Conservation (phyloP, 2,113 vertebrate species). For the Enhydra lutris region DNA sequence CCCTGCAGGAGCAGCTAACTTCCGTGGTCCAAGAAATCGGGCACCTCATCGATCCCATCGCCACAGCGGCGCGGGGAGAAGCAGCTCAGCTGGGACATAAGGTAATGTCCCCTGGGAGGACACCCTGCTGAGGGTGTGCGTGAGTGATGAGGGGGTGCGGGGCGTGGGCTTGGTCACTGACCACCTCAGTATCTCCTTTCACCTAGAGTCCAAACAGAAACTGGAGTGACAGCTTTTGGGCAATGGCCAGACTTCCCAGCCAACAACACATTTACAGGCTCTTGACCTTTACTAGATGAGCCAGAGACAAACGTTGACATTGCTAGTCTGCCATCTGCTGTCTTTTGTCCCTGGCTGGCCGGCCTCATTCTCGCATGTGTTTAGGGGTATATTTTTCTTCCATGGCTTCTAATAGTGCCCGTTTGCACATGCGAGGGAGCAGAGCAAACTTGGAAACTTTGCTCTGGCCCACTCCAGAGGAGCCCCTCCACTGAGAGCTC, state of each 20-base stretch:
- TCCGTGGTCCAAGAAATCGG: constrained; percentile 98
- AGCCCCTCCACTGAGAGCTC: not conserved
- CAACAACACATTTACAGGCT: not conserved
- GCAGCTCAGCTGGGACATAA: constrained; percentile 98
- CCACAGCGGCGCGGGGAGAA: constrained; percentile 94
- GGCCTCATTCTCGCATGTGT: not conserved
- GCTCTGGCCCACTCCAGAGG: not conserved
- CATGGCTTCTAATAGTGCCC: not conserved
- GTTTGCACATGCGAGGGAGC: not conserved
- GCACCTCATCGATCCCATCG: constrained; percentile 96
- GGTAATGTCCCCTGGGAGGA: constrained; percentile 77
- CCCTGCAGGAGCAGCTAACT: constrained; percentile 96
- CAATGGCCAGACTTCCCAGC: not conserved
- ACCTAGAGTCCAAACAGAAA: not conserved
- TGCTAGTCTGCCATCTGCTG: not conserved
- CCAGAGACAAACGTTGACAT: not conserved
- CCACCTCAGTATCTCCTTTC: not conserved
- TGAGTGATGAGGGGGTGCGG: not conserved
- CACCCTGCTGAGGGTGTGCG: not conserved
- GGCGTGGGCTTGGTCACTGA: not conserved
- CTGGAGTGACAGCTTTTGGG: not conserved
- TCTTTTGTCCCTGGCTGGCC: not conserved
- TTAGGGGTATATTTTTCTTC: not conserved
- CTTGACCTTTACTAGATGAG: not conserved
- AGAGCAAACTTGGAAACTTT: not conserved